These are phyloP conservation scores for Elephantulus edwardii DNA, from an alignment of 2,113 vertebrate genomes.

Conservation along the genomic window DNA sequence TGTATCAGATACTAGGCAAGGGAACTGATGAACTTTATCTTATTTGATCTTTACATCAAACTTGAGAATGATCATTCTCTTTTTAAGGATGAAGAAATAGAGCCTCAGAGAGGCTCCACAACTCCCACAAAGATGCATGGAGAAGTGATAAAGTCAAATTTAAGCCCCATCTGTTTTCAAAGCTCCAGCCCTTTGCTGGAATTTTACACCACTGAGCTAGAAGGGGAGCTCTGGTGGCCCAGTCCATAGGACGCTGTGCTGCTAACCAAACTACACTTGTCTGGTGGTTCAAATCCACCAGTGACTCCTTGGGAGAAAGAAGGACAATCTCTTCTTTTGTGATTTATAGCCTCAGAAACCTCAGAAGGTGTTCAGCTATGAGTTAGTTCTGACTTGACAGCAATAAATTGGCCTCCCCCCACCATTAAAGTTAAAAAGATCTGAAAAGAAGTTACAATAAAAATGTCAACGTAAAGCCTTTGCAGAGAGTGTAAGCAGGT, in stretches of 20 bases:
- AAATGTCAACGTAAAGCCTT: conserved; percentile 7
- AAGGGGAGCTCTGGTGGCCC: too few species aligned
- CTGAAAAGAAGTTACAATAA: conserved; percentile 80
- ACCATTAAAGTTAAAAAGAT: conserved; percentile 81
- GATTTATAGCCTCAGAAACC: too few species aligned
- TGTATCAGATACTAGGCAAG: not conserved
- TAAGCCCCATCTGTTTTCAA: not conserved
- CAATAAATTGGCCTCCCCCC: too few species aligned
- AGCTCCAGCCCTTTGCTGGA: not conserved
- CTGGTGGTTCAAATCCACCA: too few species aligned
- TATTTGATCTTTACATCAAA: not conserved
- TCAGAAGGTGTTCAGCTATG: too few species aligned
- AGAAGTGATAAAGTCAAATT: not conserved
- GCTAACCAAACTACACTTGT: too few species aligned
- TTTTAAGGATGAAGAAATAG: not conserved
- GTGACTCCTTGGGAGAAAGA: too few species aligned
- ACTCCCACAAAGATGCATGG: not conserved
- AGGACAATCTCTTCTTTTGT: too few species aligned
- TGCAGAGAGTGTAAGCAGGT: conserved; percentile 28
- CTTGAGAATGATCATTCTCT: not conserved
- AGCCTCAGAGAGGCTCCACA: not conserved
- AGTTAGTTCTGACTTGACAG: too few species aligned
- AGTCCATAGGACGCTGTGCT: too few species aligned
- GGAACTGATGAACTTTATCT: not conserved
- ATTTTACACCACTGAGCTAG: conserved; percentile 17